Evolutionary conservation across 2,888 invertebrate genomes (phyloP).

Genomic region (Eudemis profundana): DNA sequence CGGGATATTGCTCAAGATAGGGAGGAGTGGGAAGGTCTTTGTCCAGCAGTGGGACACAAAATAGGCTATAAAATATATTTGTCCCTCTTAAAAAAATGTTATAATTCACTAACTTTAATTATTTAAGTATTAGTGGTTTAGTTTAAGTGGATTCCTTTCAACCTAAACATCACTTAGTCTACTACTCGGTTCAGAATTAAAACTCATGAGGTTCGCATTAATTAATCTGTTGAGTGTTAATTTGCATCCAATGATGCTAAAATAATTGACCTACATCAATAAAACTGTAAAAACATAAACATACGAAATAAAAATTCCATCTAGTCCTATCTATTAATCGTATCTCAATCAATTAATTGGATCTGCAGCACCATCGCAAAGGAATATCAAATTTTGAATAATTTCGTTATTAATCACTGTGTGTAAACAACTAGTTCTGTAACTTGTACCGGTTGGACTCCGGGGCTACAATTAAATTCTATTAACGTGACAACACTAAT

Average conservation of each 20-base stretch:
- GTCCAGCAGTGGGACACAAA: too few species aligned
- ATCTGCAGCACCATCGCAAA: constrained; percentile 34
- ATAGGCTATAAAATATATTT: too few species aligned
- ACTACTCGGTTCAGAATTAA: too few species aligned
- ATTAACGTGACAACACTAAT: constrained; percentile 74
- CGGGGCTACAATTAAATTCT: constrained; percentile 77
- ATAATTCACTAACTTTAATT: too few species aligned
- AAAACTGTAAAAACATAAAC: constrained; percentile 7
- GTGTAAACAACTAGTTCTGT: constrained; percentile 58
- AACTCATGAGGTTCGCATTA: too few species aligned
- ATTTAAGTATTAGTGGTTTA: too few species aligned
- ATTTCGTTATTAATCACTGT: constrained; percentile 41
- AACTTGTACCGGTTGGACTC: constrained; percentile 46
- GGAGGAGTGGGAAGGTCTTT: too few species aligned
- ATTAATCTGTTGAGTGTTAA: not conserved
- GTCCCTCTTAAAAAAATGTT: too few species aligned
- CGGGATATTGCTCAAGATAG: too few species aligned
- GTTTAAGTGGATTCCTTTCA: too few species aligned
- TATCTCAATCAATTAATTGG: constrained; percentile 40
- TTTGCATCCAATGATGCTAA: not conserved
- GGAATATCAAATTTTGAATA: constrained; percentile 40
- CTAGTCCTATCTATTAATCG: constrained; percentile 9
- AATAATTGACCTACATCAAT: not conserved
- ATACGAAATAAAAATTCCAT: not conserved
- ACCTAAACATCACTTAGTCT: too few species aligned